Conservation (phyloP, 2,113 vertebrate genomes). For the Neolamprologus variostigma region DNA sequence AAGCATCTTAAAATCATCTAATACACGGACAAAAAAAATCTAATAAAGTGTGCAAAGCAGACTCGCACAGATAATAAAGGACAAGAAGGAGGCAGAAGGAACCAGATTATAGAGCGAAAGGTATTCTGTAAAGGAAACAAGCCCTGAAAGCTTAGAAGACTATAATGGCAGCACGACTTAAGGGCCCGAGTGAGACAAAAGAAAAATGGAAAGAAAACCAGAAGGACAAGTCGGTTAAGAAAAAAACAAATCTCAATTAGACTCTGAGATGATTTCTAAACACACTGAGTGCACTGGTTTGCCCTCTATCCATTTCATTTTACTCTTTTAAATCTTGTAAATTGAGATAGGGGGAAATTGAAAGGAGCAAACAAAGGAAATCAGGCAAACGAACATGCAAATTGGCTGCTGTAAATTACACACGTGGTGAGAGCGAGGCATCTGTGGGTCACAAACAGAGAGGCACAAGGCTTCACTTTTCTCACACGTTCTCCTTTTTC, state of each 20-base stretch:
- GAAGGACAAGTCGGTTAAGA: slow-evolving; percentile 36
- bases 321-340: not conserved
- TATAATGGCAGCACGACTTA: slow-evolving; percentile 3
- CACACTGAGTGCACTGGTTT: not conserved
- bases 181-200: not conserved
- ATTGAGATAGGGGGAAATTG: not conserved
- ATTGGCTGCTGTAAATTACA: not conserved
- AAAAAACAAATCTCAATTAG: not conserved
- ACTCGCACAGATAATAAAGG: not conserved
- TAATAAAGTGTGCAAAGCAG: not conserved
- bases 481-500: not conserved
- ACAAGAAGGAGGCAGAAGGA: not conserved
- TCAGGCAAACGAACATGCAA: slow-evolving; percentile 29
- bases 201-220: slow-evolving; percentile 28
- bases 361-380: not conserved
- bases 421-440: not conserved
- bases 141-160: slow-evolving; percentile 11
- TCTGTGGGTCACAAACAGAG: not conserved
- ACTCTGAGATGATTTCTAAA: not conserved
- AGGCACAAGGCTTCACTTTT: not conserved
- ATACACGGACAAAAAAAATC: not conserved
- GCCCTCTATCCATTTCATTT: not conserved
- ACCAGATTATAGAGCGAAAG: slow-evolving; percentile 12
- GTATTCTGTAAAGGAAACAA: slow-evolving; percentile 32
- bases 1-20: not conserved